Evolutionary conservation across 2,113 vertebrate species (phyloP).

Genomic region (Myiozetetes cayanensis): DNA sequence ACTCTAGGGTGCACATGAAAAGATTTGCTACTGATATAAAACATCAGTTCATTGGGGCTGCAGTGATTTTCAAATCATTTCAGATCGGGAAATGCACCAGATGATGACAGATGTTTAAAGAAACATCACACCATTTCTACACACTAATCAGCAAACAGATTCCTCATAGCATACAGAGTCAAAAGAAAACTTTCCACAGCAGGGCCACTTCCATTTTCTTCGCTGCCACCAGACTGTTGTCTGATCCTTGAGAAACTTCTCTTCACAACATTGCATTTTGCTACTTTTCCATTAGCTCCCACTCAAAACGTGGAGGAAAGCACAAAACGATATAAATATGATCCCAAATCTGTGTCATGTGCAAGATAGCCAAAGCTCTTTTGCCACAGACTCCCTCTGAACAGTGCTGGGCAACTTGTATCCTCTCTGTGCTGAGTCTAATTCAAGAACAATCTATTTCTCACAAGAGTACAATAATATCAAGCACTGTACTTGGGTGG

Average conservation of each 20-base stretch:
- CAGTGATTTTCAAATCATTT: not conserved
- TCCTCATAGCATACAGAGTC: not conserved
- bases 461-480: not conserved
- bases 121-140: not conserved
- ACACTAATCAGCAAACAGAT: not conserved
- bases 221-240: not conserved
- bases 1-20: not conserved
- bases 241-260: not conserved
- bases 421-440: not conserved
- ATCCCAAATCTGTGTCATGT: not conserved
- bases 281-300: not conserved
- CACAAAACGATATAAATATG: not conserved
- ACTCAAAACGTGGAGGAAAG: not conserved
- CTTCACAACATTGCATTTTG: not conserved
- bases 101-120: not conserved
- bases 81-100: fast-evolving
- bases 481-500: not conserved
- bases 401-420: not conserved
- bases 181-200: not conserved
- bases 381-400: not conserved
- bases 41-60: not conserved
- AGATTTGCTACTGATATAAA: not conserved
- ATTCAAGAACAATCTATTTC: not conserved
- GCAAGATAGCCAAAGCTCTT: not conserved
- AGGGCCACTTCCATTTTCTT: not conserved